Percentiles rank a stretch among this genome's conserved stretches.
These are phyloP conservation scores for Thalassoma bifasciatum DNA, from an alignment of 2,113 vertebrate species.

Conservation along the genomic window DNA sequence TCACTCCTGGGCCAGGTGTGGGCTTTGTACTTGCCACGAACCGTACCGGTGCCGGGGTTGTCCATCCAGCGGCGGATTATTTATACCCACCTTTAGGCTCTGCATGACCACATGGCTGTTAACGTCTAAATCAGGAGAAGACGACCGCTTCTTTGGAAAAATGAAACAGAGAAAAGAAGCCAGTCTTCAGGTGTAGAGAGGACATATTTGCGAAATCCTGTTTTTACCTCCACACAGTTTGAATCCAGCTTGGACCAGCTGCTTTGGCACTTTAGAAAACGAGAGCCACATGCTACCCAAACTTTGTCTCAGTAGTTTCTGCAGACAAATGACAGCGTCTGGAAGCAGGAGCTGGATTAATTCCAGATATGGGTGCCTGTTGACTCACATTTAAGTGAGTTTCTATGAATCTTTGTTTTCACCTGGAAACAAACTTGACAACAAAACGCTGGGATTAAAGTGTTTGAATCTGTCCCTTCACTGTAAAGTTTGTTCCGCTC, in stretches of 20 bases:
- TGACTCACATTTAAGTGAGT: background rate
- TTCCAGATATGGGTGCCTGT: background rate
- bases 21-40: slow-evolving; percentile 79
- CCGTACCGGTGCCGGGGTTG: slow-evolving; percentile 53
- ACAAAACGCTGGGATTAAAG: background rate
- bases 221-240: slow-evolving; percentile 1
- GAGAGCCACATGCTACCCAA: slow-evolving; percentile 20
- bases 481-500: too few species aligned
- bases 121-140: slow-evolving; percentile 53
- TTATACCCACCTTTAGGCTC: slow-evolving; percentile 59
- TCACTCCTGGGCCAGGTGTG: slow-evolving; percentile 81
- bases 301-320: background rate
- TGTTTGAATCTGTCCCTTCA: too few species aligned
- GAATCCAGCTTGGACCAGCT: slow-evolving; percentile 26
- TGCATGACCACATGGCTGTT: slow-evolving; percentile 35
- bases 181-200: background rate
- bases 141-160: slow-evolving; percentile 7
- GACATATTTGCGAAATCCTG: background rate
- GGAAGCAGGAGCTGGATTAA: background rate
- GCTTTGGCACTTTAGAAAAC: slow-evolving; percentile 17
- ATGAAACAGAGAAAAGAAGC: background rate
- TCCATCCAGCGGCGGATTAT: slow-evolving; percentile 63
- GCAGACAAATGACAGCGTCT: background rate
- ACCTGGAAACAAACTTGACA: background rate
- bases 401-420: background rate